Evolutionary conservation across 2,797 vertebrate species (phyloP).

Genomic region (Alfaro cultratus): DNA sequence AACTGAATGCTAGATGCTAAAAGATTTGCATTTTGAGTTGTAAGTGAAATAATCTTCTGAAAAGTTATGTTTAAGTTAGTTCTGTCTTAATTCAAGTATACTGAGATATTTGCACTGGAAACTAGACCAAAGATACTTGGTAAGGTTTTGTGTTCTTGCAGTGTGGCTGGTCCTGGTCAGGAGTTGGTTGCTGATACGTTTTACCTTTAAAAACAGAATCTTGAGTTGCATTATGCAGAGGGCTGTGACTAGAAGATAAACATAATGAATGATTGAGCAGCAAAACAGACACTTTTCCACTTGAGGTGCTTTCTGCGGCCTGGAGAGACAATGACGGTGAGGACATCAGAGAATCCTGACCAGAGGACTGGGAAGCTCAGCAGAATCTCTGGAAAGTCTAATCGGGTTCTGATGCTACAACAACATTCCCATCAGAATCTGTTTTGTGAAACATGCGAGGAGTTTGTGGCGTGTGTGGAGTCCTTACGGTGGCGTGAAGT

Average conservation of each 20-base stretch:
- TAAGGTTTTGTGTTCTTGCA: too few relatives aligned
- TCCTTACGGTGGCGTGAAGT: conserved; percentile 94
- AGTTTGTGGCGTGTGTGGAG: neutral
- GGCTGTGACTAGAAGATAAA: neutral
- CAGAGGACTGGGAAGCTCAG: neutral
- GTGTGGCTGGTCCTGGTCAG: neutral
- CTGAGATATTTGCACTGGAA: too few relatives aligned
- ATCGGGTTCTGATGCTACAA: neutral
- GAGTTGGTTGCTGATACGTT: neutral
- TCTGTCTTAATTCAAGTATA: too few relatives aligned
- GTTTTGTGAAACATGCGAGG: neutral
- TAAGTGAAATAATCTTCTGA: too few relatives aligned
- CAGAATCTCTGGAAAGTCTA: neutral
- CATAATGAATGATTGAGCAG: neutral
- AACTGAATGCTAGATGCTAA: too few relatives aligned
- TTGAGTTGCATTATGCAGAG: neutral
- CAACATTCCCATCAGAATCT: neutral
- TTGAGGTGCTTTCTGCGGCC: neutral
- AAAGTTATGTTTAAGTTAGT: too few relatives aligned
- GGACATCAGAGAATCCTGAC: neutral
- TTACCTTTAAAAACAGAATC: neutral
- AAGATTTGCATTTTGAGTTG: too few relatives aligned
- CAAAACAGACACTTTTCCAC: neutral
- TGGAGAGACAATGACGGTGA: neutral
- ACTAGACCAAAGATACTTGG: too few relatives aligned